Evolutionary conservation across 2,113 vertebrate species (phyloP).

Genomic region (Colistium nudipinnis): DNA sequence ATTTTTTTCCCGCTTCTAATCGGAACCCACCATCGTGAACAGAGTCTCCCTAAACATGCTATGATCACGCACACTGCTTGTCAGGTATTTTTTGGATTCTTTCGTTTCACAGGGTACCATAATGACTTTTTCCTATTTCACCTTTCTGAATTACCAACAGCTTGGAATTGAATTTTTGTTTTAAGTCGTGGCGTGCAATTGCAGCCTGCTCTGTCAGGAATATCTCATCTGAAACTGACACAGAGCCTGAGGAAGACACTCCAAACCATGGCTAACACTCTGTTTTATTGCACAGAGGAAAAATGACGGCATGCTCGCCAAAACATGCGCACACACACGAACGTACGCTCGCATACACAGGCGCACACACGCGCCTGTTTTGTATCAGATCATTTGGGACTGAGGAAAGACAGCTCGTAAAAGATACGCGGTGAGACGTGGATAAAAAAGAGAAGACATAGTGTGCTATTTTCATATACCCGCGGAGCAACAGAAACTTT

Average conservation of each 20-base stretch:
- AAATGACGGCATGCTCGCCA: not conserved
- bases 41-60: constrained; percentile 57
- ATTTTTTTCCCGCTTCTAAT: constrained; percentile 46
- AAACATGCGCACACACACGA: constrained; percentile 2
- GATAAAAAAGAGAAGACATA: too few species aligned
- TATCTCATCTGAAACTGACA: constrained; percentile 65
- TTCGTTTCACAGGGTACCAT: constrained; percentile 38
- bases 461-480: too few species aligned
- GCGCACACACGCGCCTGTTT: constrained; percentile 10
- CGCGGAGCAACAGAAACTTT: too few species aligned
- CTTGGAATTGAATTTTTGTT: not conserved
- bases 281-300: constrained; percentile 37
- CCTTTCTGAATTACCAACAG: constrained; percentile 49
- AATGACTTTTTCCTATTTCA: constrained; percentile 24
- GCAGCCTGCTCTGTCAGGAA: constrained; percentile 59
- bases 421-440: too few species aligned
- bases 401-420: not conserved
- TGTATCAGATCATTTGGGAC: not conserved
- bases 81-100: constrained; percentile 48
- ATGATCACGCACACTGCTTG: constrained; percentile 55
- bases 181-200: too few species aligned
- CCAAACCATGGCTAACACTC: constrained; percentile 50
- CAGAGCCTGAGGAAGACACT: constrained; percentile 59
- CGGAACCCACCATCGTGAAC: constrained; percentile 44
- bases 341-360: not conserved